Conservation (phyloP, 2,888 invertebrate genomes). For the Brenthis ino region DNA sequence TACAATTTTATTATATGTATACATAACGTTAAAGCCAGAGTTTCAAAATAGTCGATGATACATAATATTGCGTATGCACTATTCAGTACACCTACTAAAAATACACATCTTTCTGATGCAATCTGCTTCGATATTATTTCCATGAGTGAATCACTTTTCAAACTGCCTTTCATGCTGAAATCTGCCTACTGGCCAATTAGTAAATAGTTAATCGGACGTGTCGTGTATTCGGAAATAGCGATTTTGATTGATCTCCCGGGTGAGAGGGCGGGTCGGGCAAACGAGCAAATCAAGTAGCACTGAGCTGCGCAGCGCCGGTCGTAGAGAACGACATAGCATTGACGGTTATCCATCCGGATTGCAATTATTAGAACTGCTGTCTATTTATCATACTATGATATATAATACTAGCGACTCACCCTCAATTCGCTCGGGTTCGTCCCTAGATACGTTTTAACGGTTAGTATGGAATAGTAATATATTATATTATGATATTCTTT, state of each 20-base stretch:
- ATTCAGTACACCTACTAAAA: too few relatives aligned
- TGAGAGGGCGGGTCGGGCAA: constrained; percentile 39
- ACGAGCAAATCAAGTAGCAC: constrained; percentile 42
- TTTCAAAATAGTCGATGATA: too few relatives aligned
- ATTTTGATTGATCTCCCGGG: constrained; percentile 66
- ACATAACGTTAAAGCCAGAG: too few relatives aligned
- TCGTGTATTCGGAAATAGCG: constrained; percentile 64
- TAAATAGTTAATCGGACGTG: constrained; percentile 40
- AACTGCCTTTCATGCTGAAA: constrained; percentile 24
- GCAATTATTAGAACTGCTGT: constrained; percentile 27
- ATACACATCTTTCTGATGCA: constrained; percentile 14
- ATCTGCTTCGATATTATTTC: constrained; percentile 8
- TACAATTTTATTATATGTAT: too few relatives aligned
- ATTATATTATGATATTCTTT: too few relatives aligned
- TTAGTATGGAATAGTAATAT: too few relatives aligned
- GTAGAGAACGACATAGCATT: constrained; percentile 41
- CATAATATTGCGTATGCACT: too few relatives aligned
- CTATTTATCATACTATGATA: constrained; percentile 8
- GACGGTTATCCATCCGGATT: constrained; percentile 27
- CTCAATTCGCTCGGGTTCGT: too few relatives aligned
- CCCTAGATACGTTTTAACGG: too few relatives aligned
- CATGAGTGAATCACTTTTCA: constrained; percentile 33
- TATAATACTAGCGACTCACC: too few relatives aligned
- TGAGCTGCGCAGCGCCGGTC: constrained; percentile 41
- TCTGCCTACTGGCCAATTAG: constrained; percentile 34